Conservation (phyloP, 1,140 invertebrate genomes). For the Drosophila pseudoananassae region DNA sequence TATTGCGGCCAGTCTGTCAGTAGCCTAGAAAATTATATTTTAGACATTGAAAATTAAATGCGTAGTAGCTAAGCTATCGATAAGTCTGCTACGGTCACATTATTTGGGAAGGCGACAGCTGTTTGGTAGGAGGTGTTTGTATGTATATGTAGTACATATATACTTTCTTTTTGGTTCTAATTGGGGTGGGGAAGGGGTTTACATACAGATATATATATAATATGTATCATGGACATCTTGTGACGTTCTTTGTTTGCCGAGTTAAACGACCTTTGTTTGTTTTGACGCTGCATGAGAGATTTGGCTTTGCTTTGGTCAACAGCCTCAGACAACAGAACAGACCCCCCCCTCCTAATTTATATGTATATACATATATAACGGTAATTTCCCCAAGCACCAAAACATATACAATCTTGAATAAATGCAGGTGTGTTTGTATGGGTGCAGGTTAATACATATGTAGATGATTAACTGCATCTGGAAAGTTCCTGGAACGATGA, state of each 20-base stretch:
- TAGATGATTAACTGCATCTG: conserved; percentile 37
- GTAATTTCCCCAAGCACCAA: conserved; percentile 5
- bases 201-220: neutral
- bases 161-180: conserved; percentile 4
- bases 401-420: neutral
- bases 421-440: neutral
- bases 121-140: neutral
- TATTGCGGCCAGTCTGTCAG: neutral
- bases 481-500: conserved; percentile 17
- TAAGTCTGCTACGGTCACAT: neutral
- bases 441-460: neutral
- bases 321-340: conserved; percentile 30
- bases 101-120: neutral
- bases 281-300: conserved; percentile 36
- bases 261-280: conserved; percentile 55
- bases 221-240: conserved; percentile 9
- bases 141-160: conserved; percentile 11
- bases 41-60: conserved; percentile 35
- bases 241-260: conserved; percentile 42
- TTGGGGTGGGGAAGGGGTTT: neutral
- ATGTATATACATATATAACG: conserved; percentile 2
- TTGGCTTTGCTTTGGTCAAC: conserved; percentile 53
- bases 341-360: neutral
- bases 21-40: conserved; percentile 1
- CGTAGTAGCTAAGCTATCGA: conserved; percentile 34